Base-by-base conservation (phyloP, 2,888 invertebrate species). In the Papilio gigon region DNA sequence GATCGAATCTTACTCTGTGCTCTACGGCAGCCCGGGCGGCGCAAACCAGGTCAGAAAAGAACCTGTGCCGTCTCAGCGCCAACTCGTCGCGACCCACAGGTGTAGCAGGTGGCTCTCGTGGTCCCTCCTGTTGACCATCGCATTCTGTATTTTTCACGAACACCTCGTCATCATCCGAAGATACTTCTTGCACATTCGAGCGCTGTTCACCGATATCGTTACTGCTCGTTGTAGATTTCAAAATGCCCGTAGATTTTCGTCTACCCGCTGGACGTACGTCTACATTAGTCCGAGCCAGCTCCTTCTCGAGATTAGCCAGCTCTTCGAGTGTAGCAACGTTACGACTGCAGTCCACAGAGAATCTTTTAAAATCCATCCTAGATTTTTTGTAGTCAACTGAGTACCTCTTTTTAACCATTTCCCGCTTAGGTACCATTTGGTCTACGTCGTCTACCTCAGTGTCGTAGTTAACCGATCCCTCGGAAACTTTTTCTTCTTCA, bases 11-110 rank as follows among this genome's bases (percentile, higher is more conserved):
- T 75, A 96, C 95, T 77, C 95, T 94, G 86, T 96, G 96, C 83
- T 95, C 95, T 65, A 94, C 93, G 64, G 95, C 94, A 75, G 94
- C 95, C 79, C 95, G 94, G 56, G 95, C 95, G 75, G 95, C 95
- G 76, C 94, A 93, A 73, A 96, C 93, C 70, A 96, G 93, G 81
- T 96, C 96, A 65, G 96, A 95, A 87, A 96, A 96, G 86, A 96
- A 95, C 77, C 96, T 93, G 84, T 96, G 96, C 68, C 96, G 93
- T 72, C 95, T 93, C 76, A 96, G 85, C 72, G 96, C 96, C 76
- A 96, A 87, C 82, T 96, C 96, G 85, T 96, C 96, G 70, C 95
- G 94, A 66, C 96, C 96, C 58, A 96, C 94, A 17, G 95, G 96
- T 69, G 95, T 96, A 67, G 95, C 96, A 59, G 96, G 96, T 74